These are phyloP conservation scores for Priocnemis perturbator DNA, from an alignment of 2,888 invertebrate genomes.

Conservation along the genomic window DNA sequence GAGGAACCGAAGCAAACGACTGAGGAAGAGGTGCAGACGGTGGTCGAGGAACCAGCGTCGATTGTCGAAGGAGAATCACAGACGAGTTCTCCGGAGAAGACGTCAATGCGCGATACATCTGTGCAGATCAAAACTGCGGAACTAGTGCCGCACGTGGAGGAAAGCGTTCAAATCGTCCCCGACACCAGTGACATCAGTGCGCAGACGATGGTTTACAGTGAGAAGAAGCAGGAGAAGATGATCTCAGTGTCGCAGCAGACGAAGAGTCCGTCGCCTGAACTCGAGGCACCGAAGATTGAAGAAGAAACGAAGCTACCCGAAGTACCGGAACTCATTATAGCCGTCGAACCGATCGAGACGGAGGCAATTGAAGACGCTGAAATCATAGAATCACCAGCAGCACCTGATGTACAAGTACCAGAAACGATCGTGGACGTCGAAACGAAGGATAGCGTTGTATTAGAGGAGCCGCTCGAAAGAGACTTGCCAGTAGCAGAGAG, in stretches of 20 bases:
- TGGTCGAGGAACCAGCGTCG: background rate
- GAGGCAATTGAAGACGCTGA: conserved; percentile 14
- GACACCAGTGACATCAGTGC: conserved; percentile 58
- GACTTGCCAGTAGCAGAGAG: background rate
- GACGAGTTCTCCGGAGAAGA: conserved; percentile 56
- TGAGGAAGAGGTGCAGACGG: background rate
- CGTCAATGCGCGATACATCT: conserved; percentile 60
- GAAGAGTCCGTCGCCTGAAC: background rate
- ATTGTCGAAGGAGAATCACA: conserved; percentile 1
- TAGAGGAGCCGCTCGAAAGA: background rate
- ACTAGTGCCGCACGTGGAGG: conserved; percentile 64
- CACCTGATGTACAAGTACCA: conserved; percentile 59
- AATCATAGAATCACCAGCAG: conserved; percentile 47
- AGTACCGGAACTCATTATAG: background rate
- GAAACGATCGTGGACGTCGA: conserved; percentile 24
- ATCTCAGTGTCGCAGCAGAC: conserved; percentile 35
- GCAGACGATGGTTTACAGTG: conserved; percentile 48
- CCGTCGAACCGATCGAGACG: conserved; percentile 16
- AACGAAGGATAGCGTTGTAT: background rate
- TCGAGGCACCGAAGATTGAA: background rate
- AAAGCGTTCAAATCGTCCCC: conserved; percentile 67
- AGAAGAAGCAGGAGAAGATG: conserved; percentile 11
- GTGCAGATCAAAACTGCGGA: conserved; percentile 61
- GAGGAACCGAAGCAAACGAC: background rate
- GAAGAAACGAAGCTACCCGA: background rate